Conservation (phyloP, 2,113 vertebrate genomes). For the Ptychochromis oligacanthus region DNA sequence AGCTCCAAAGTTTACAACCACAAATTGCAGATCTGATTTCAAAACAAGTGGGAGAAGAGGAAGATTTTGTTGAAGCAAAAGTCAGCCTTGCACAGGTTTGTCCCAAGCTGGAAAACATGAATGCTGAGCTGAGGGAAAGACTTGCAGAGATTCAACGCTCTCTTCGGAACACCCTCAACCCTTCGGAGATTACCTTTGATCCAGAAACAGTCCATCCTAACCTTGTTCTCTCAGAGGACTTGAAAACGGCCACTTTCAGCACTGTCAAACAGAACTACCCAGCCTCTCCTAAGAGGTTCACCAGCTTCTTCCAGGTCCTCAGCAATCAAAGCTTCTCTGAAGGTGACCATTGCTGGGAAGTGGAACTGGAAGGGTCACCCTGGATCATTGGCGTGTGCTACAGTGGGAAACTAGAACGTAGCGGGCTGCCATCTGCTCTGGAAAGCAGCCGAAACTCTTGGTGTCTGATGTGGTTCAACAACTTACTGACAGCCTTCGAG, state of each 20-base stretch:
- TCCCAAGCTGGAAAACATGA: slow-evolving; percentile 68
- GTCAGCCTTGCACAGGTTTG: slow-evolving; percentile 37
- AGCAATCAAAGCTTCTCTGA: slow-evolving; percentile 78
- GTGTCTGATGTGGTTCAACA: slow-evolving; percentile 83
- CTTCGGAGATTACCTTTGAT: slow-evolving; percentile 81
- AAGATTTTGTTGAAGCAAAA: slow-evolving; percentile 22
- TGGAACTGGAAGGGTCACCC: slow-evolving; percentile 74
- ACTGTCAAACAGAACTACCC: slow-evolving; percentile 68
- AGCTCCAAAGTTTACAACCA: slow-evolving; percentile 53
- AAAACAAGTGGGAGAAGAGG: slow-evolving; percentile 25
- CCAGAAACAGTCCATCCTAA: slow-evolving; percentile 77
- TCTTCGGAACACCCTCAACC: slow-evolving; percentile 72
- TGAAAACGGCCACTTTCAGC: slow-evolving; percentile 74
- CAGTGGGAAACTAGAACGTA: slow-evolving; percentile 74
- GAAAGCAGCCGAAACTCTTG: slow-evolving; percentile 82
- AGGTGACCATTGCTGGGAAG: slow-evolving; percentile 78
- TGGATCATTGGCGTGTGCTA: slow-evolving; percentile 81
- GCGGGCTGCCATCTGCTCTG: slow-evolving; percentile 81
- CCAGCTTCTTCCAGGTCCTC: slow-evolving; percentile 78
- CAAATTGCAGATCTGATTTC: slow-evolving; percentile 43
- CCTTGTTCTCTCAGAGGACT: slow-evolving; percentile 78
- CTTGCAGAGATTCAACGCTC: slow-evolving; percentile 68
- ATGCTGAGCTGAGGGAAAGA: slow-evolving; percentile 57
- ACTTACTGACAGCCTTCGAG: slow-evolving; percentile 82
- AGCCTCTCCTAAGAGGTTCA: slow-evolving; percentile 70